Base-by-base conservation (phyloP, 2,113 vertebrate species). In the Ciconia stormi region DNA sequence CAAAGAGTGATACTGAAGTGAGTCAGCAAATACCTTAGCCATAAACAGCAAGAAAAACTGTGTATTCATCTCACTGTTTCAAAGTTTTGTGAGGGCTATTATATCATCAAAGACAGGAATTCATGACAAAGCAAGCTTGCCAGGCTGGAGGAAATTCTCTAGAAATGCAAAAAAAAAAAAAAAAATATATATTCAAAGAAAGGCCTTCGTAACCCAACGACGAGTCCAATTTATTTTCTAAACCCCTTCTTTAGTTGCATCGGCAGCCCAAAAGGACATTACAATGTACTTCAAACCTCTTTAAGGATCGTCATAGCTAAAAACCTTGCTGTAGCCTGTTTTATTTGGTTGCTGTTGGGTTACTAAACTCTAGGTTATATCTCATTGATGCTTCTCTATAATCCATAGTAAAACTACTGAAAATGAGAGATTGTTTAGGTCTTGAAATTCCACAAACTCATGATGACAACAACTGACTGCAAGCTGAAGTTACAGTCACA, bases 11-110 rank as follows among this genome's bases (percentile, higher is more conserved):
- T 16, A 73, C 13, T 30, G n/a, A 16, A 73, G 21, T 78, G 85
- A 95, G 76, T 90, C 82, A 96, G 82, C 93, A 95, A 88, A 93
- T 85, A 69, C 30, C n/a, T 61, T 49, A 70, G 55, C 32, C 42
- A 38, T 16, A 50, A 82, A 82, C 27, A 90, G 84, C 49, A 86
- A 62, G 58, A 76, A 87, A n/a, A 47, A 12, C 12, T 72, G 20
- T 85, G 29, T 49, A 71, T 52, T 86, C 74, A 82, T 56, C 30
- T 89, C 58, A 49, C 3, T 80, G 18, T 46, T 77, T 74, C 32
- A 65, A 79, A 91, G 36, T 76, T 88, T 77, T 86, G 53, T 89
- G 63, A 80, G 30, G 62, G 40, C 21, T 92, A 38, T 80, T 90
- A 65, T 10, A 56, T 58, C 63, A 86, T n/a, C 27, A 52, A 86